Evolutionary conservation across 2,113 vertebrate genomes (phyloP).

Genomic region (Phocoena sinus): DNA sequence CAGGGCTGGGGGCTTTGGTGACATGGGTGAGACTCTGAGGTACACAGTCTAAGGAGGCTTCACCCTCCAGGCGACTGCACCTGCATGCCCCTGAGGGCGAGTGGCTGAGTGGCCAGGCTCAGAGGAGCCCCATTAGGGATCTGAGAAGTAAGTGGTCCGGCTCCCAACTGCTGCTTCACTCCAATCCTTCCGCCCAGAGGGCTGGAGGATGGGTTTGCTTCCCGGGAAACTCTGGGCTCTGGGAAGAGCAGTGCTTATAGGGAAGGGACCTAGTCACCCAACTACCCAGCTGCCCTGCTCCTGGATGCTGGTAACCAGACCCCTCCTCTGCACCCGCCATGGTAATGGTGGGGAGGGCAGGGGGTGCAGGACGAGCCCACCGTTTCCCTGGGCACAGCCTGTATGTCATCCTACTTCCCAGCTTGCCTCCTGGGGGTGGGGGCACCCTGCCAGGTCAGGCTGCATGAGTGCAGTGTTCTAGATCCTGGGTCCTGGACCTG

Average conservation of each 20-base stretch:
- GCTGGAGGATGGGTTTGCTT: neutral
- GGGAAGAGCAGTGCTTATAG: neutral
- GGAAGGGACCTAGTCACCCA: neutral
- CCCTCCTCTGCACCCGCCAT: neutral
- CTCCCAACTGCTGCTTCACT: neutral
- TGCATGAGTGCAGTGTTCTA: neutral
- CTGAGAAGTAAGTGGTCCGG: accelerated
- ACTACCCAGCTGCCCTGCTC: neutral
- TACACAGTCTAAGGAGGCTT: neutral
- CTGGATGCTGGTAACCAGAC: neutral
- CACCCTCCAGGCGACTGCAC: accelerated
- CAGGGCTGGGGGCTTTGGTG: neutral
- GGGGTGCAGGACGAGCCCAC: neutral
- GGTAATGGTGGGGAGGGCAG: neutral
- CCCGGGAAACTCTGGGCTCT: neutral
- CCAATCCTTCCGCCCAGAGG: neutral
- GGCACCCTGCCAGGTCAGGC: neutral
- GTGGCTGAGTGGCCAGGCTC: neutral
- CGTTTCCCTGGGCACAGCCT: neutral
- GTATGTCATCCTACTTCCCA: neutral
- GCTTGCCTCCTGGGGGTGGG: neutral
- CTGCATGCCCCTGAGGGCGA: accelerated
- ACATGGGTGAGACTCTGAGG: neutral
- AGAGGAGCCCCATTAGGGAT: neutral
- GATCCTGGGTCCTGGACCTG: neutral